A percentile compares a stretch with the other conserved stretches of the same genome.
phyloP scores from a whole-genome alignment of 2,888 invertebrate genomes.

The Pheosia tremula region DNA sequence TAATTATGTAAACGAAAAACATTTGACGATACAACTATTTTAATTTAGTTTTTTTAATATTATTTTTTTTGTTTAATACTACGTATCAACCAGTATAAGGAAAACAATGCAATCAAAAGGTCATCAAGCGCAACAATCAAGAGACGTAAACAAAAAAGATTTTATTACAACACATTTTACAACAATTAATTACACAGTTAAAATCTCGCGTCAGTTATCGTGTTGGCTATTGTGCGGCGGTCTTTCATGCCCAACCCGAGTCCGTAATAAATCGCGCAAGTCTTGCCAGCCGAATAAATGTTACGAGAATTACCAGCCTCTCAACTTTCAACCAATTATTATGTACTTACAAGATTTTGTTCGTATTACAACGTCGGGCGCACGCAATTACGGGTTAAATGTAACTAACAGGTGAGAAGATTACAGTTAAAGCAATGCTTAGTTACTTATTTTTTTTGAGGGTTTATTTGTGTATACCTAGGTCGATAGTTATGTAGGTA shows the following conservation, averaged over 20 bases:
- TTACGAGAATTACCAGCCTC: conserved; percentile 38
- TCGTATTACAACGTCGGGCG: conserved; percentile 15
- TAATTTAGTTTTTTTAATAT: background rate
- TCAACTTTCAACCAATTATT: conserved; percentile 47
- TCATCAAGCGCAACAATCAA: conserved; percentile 37
- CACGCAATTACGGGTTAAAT: conserved; percentile 14
- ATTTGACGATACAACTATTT: too few species aligned
- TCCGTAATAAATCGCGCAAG: conserved; percentile 38
- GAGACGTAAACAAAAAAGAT: conserved; percentile 33
- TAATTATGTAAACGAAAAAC: too few species aligned
- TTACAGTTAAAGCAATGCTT: background rate
- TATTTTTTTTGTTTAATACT: background rate
- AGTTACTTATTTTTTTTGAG: background rate
- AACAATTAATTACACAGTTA: conserved; percentile 41
- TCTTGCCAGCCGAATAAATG: conserved; percentile 39
- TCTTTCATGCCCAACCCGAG: conserved; percentile 38
- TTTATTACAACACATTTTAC: conserved; percentile 41
- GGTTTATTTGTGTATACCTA: too few species aligned
- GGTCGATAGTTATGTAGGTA: too few species aligned
- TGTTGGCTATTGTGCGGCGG: conserved; percentile 43
- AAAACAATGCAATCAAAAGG: conserved; percentile 40
- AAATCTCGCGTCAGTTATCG: conserved; percentile 38
- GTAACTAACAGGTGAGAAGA: conserved; percentile 7
- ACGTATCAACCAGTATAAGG: conserved; percentile 16
- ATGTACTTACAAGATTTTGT: conserved; percentile 34